Percentiles rank a stretch among this genome's conserved stretches.
Evolutionary conservation across 2,888 invertebrate genomes (phyloP).

Genomic region (Chouioia cunea): DNA sequence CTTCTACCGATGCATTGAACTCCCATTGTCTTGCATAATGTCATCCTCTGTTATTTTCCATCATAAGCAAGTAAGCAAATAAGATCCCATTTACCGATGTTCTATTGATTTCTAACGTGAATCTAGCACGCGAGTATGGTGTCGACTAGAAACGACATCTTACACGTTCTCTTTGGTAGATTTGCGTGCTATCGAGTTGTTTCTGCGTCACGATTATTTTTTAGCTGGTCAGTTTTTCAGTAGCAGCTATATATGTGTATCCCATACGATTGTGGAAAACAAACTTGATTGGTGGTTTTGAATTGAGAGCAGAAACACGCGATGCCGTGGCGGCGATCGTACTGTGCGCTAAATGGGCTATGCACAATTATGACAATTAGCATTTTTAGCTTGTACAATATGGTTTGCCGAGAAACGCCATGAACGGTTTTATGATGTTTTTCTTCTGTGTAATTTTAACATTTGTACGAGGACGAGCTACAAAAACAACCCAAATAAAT

Average conservation of each 20-base stretch:
- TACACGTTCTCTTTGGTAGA: too few relatives aligned
- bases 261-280: neutral
- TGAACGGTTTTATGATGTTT: too few relatives aligned
- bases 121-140: too few relatives aligned
- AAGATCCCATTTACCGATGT: too few relatives aligned
- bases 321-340: neutral
- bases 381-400: neutral
- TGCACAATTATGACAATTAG: constrained; percentile 28
- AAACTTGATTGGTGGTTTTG: constrained; percentile 8
- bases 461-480: constrained; percentile 1
- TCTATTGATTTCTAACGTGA: too few relatives aligned
- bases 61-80: too few relatives aligned
- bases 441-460: neutral
- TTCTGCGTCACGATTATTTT: too few relatives aligned
- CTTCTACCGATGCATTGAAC: neutral
- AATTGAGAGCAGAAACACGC: constrained; percentile 23
- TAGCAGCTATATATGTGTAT: too few relatives aligned
- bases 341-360: neutral
- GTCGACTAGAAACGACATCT: too few relatives aligned
- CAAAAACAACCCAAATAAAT: neutral
- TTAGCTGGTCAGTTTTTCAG: too few relatives aligned
- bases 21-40: constrained; percentile 26
- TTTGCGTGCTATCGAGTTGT: too few relatives aligned
- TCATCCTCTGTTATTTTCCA: neutral
- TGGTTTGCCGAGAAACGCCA: too few relatives aligned